Evolutionary conservation across 2,113 vertebrate genomes (phyloP).

Genomic region (Ellobius talpinus): DNA sequence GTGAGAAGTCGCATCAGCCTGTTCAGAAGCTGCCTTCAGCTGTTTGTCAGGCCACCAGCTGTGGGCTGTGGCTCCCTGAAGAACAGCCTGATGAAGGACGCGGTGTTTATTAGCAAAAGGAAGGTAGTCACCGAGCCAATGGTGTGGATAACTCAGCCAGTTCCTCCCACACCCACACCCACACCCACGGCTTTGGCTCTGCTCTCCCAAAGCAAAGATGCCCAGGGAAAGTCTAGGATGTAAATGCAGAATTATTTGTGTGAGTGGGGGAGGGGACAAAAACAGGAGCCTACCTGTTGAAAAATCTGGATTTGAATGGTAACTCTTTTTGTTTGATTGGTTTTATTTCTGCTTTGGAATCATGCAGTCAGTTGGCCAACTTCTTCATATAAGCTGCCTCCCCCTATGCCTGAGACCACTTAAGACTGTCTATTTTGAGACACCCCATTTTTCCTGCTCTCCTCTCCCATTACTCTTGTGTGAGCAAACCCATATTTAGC

Average conservation of each 20-base stretch:
- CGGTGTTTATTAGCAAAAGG: not conserved
- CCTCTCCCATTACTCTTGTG: not conserved
- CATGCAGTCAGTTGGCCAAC: not conserved
- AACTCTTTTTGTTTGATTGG: not conserved
- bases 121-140: not conserved
- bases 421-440: not conserved
- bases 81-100: not conserved
- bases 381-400: not conserved
- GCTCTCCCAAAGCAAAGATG: not conserved
- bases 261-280: accelerated
- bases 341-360: not conserved
- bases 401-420: not conserved
- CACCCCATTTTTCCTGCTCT: not conserved
- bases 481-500: not conserved
- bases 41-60: not conserved
- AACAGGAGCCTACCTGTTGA: not conserved
- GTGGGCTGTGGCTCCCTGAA: not conserved
- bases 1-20: not conserved
- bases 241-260: not conserved
- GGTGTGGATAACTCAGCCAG: not conserved
- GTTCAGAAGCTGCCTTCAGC: not conserved
- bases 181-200: not conserved
- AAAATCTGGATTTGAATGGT: not conserved
- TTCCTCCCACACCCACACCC: slow-evolving; percentile 4
- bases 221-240: not conserved